Evolutionary conservation across 2,888 invertebrate species (phyloP).

Genomic region (Anthrax anthrax): DNA sequence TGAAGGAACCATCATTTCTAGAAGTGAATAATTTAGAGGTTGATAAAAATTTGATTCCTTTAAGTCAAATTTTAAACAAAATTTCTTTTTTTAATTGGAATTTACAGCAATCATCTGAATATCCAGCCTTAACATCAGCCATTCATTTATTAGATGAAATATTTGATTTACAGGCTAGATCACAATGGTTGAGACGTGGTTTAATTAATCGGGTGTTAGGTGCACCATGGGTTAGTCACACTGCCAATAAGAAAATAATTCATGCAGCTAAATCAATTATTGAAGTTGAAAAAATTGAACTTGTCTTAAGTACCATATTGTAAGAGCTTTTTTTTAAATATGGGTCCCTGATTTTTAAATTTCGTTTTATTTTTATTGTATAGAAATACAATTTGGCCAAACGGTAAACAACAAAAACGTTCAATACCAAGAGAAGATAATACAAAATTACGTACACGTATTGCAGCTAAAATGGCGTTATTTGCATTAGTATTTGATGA

Average conservation of each 20-base stretch:
- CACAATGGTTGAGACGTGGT: constrained; percentile 66
- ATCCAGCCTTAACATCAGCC: constrained; percentile 68
- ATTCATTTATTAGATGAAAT: constrained; percentile 70
- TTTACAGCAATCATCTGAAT: constrained; percentile 35
- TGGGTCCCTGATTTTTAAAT: not conserved
- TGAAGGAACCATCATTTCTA: constrained; percentile 17
- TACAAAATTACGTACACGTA: constrained; percentile 47
- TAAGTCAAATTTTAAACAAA: too few relatives aligned
- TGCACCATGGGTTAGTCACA: constrained; percentile 48
- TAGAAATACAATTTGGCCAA: constrained; percentile 47
- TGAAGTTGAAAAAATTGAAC: constrained; percentile 63
- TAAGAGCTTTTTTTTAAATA: constrained; percentile 6
- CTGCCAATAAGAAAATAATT: constrained; percentile 65
- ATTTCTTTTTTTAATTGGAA: not conserved
- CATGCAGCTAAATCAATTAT: constrained; percentile 65
- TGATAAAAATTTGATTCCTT: not conserved
- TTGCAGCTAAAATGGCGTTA: constrained; percentile 62
- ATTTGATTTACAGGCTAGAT: constrained; percentile 65
- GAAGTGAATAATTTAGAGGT: constrained; percentile 13
- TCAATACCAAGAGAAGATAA: constrained; percentile 13
- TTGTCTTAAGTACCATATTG: constrained; percentile 20
- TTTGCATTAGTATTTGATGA: constrained; percentile 57
- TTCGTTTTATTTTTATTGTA: not conserved
- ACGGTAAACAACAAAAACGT: constrained; percentile 29
- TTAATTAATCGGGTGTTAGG: constrained; percentile 50